Evolutionary conservation across 2,113 vertebrate species (phyloP).

Genomic region (Archocentrus centrarchus): DNA sequence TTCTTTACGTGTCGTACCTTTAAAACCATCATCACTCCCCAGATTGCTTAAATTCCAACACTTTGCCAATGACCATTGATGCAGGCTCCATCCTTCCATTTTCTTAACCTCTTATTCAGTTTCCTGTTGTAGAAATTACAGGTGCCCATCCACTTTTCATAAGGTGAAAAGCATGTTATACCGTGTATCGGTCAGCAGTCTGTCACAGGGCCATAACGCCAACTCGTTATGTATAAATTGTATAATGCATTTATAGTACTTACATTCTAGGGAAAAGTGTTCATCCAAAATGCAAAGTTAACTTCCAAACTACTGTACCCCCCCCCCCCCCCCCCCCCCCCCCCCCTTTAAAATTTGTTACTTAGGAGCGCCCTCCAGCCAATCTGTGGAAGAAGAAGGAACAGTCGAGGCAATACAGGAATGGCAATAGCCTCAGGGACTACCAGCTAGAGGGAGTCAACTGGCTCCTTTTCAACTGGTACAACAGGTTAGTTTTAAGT

Average conservation of each 20-base stretch:
- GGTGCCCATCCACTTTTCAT: neutral
- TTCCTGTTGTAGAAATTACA: neutral
- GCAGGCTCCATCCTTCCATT: neutral
- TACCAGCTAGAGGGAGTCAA: slow-evolving; percentile 99
- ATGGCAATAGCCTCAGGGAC: slow-evolving; percentile 97
- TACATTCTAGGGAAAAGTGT: neutral
- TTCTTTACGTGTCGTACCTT: neutral
- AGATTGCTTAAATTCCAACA: neutral
- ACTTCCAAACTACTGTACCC: neutral
- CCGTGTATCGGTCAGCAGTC: neutral
- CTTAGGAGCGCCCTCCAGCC: slow-evolving; percentile 93
- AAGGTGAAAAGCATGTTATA: too few species aligned
- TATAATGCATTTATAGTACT: neutral
- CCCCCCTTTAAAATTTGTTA: neutral
- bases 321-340: neutral
- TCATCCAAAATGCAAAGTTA: slow-evolving; percentile 1
- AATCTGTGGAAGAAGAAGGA: slow-evolving; percentile 98
- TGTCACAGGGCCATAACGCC: neutral
- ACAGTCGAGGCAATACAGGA: slow-evolving; percentile 95
- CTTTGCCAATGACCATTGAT: neutral
- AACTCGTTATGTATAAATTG: neutral
- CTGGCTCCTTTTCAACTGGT: slow-evolving; percentile 99
- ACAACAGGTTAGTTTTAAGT: slow-evolving; percentile 90
- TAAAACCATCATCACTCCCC: neutral
- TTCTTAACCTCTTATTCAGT: neutral